These are phyloP conservation scores for Stenopsyche tienmushanensis DNA, from an alignment of 1,140 invertebrate genomes.

Conservation along the genomic window DNA sequence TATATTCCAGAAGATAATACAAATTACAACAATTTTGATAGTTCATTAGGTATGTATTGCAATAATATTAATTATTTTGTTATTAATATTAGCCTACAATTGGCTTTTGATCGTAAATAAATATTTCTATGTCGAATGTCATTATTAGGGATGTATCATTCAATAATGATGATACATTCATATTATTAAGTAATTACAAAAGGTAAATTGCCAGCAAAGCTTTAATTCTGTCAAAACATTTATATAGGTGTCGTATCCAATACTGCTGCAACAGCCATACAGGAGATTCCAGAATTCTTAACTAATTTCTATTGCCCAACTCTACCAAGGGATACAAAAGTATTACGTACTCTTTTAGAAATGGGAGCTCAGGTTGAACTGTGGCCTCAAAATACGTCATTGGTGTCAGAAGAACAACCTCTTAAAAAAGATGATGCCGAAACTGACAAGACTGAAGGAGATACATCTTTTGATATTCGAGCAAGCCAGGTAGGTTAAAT, in stretches of 20 bases:
- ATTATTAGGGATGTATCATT: no score
- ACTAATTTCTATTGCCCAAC: conserved; percentile 41
- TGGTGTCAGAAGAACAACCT: conserved; percentile 11
- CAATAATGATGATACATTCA: no score
- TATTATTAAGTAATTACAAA: no score
- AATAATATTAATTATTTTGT: neutral
- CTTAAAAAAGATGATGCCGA: conserved; percentile 12
- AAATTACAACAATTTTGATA: neutral
- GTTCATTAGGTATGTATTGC: conserved; percentile 12
- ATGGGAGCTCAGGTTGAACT: conserved; percentile 43
- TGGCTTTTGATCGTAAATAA: no score
- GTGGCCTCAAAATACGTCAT: conserved; percentile 12
- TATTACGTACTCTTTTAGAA: conserved; percentile 49
- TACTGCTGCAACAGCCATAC: neutral
- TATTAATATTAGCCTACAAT: no score
- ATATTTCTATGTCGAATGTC: no score
- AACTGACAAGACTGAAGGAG: conserved; percentile 6
- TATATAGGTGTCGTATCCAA: neutral
- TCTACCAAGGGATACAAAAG: conserved; percentile 48
- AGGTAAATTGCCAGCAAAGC: no score
- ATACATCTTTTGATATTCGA: conserved; percentile 24
- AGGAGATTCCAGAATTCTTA: conserved; percentile 50
- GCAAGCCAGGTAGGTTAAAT: conserved; percentile 33
- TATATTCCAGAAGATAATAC: no score
- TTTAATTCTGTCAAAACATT: no score